A percentile compares a stretch with the other conserved stretches of the same genome.
Conservation (phyloP, 23 tunicate genomes). For the Ciona savignyi region DNA sequence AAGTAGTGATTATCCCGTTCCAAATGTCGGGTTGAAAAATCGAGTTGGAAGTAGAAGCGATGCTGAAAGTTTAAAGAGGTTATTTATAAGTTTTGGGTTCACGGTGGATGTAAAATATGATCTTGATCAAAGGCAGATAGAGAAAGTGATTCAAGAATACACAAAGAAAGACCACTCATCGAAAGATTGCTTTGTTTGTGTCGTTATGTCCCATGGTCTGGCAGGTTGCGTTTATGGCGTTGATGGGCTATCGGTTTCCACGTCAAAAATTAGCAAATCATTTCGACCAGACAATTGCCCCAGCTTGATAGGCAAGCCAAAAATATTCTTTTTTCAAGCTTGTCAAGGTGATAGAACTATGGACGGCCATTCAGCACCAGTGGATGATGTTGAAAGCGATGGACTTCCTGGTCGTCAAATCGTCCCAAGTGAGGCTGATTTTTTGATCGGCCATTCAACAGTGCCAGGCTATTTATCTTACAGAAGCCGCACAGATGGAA, state of each 20-base stretch:
- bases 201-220: slow-evolving; percentile 74
- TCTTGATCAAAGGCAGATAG: slow-evolving; percentile 29
- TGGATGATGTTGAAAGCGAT: slow-evolving; percentile 35
- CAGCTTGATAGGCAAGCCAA: slow-evolving; percentile 51
- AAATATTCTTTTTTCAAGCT: slow-evolving; percentile 68
- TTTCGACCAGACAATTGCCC: slow-evolving; percentile 47
- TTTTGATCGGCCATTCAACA: too few species aligned
- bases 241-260: slow-evolving; percentile 35
- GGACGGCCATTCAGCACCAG: slow-evolving; percentile 30
- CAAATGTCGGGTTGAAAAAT: slow-evolving; percentile 11
- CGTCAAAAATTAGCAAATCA: slow-evolving; percentile 7
- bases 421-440: slow-evolving; percentile 31
- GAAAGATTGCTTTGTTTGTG: too few species aligned
- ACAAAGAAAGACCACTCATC: slow-evolving; percentile 17
- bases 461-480: too few species aligned
- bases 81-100: slow-evolving; percentile 51
- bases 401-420: neutral
- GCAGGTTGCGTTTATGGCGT: slow-evolving; percentile 60
- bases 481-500: too few species aligned
- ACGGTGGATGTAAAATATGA: slow-evolving; percentile 21
- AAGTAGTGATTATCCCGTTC: slow-evolving; percentile 2
- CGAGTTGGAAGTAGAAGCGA: slow-evolving; percentile 32
- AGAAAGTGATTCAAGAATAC: slow-evolving; percentile 6
- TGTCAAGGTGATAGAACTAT: slow-evolving; percentile 64
- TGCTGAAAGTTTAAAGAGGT: slow-evolving; percentile 4